Percentiles rank a stretch among this genome's conserved stretches.
phyloP scores from a whole-genome alignment of 2,888 invertebrate species.

The Agriotes lineatus region DNA sequence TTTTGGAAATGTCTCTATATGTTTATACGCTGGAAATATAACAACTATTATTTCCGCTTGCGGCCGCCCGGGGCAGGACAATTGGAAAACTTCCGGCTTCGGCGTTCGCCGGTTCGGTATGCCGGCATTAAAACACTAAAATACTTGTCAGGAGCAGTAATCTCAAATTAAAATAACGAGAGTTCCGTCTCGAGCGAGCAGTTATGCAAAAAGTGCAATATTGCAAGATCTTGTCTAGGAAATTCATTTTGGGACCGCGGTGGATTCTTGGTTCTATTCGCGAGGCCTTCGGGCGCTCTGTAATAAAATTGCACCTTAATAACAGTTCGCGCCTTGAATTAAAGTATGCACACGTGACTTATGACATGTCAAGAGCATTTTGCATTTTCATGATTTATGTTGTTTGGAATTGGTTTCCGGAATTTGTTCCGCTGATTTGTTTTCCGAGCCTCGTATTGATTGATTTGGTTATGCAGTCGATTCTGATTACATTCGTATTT shows the following conservation, averaged over 20 bases:
- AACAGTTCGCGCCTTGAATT: constrained; percentile 49
- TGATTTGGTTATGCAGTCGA: constrained; percentile 56
- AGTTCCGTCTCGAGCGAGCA: neutral
- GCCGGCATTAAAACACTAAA: neutral
- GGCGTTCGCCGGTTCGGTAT: too few species aligned
- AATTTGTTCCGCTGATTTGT: constrained; percentile 62
- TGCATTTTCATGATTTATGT: constrained; percentile 64
- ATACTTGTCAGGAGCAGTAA: neutral
- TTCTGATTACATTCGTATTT: constrained; percentile 51
- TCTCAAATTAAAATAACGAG: constrained; percentile 14
- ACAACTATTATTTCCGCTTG: constrained; percentile 9
- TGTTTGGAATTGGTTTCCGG: constrained; percentile 64
- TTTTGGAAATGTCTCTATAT: constrained; percentile 36
- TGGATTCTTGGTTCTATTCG: constrained; percentile 40
- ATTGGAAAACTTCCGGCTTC: neutral
- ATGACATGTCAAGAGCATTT: constrained; percentile 62
- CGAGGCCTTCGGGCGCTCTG: constrained; percentile 30
- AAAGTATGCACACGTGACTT: constrained; percentile 61
- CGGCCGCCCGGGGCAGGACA: constrained; percentile 1
- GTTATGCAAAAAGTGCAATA: constrained; percentile 32
- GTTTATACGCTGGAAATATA: constrained; percentile 20
- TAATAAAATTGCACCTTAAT: constrained; percentile 51
- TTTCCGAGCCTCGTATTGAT: constrained; percentile 58
- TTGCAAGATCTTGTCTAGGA: constrained; percentile 38
- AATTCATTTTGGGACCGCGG: constrained; percentile 33